These are phyloP conservation scores for Poeciliopsis occidentalis DNA, from an alignment of 2,113 vertebrate species.

Conservation along the genomic window DNA sequence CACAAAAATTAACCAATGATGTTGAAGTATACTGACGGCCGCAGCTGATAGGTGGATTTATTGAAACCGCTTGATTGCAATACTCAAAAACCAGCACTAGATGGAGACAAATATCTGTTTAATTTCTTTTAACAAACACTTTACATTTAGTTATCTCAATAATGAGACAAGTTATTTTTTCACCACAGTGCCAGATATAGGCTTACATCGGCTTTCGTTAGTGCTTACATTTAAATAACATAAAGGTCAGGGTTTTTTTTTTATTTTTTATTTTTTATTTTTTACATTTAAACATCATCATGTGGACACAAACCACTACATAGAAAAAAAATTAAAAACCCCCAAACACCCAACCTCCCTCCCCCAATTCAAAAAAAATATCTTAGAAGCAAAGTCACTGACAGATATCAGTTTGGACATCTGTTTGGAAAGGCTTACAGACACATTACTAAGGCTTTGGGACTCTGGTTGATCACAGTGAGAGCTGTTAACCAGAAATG, in stretches of 20 bases:
- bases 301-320: neutral
- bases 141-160: too few relatives aligned
- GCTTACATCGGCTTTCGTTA: neutral
- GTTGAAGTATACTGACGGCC: neutral
- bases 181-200: too few relatives aligned
- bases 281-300: neutral
- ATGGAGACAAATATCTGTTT: slow-evolving; percentile 10
- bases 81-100: slow-evolving; percentile 1
- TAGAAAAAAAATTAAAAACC: neutral
- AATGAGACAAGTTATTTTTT: too few relatives aligned
- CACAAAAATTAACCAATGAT: slow-evolving; percentile 36
- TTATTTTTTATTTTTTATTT: too few relatives aligned
- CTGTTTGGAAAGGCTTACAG: neutral
- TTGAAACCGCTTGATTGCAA: neutral
- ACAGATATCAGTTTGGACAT: neutral
- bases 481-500: neutral
- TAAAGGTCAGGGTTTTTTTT: neutral
- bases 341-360: neutral
- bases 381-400: neutral
- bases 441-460: neutral
- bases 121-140: too few relatives aligned
- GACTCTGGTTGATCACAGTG: neutral
- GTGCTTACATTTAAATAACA: neutral
- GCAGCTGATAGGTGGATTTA: slow-evolving; percentile 41
- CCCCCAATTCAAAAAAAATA: neutral